Evolutionary conservation across 2,113 vertebrate species (phyloP).

Genomic region (Eclectus roratus): DNA sequence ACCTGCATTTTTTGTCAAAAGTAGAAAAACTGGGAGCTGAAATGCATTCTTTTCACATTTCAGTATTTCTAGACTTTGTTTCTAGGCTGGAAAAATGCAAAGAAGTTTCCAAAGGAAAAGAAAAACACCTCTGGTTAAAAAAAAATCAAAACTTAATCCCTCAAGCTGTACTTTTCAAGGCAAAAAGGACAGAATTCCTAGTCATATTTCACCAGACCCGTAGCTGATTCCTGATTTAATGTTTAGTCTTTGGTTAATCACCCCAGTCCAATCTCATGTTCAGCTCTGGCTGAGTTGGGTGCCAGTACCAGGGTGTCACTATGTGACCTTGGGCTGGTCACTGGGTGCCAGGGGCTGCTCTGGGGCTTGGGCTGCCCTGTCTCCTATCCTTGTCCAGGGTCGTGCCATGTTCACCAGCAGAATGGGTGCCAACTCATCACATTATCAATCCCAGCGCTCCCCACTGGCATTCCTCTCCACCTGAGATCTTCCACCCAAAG

Average conservation of each 20-base stretch:
- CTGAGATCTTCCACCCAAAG: not conserved
- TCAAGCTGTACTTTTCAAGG: not conserved
- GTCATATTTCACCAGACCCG: not conserved
- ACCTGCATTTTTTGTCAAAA: not conserved
- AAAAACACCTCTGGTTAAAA: not conserved
- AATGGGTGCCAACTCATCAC: not conserved
- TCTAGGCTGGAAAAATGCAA: constrained; percentile 1
- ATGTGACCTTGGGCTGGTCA: not conserved
- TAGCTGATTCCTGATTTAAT: not conserved
- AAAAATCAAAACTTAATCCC: not conserved
- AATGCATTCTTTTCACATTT: not conserved
- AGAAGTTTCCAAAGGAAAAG: not conserved
- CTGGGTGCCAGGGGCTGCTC: not conserved
- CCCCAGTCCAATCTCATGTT: not conserved
- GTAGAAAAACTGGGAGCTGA: not conserved
- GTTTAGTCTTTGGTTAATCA: not conserved
- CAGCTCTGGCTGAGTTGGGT: not conserved
- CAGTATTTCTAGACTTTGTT: not conserved
- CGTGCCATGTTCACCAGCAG: not conserved
- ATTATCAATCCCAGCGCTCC: fast-evolving
- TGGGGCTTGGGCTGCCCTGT: fast-evolving
- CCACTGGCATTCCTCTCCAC: not conserved
- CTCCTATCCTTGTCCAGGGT: not conserved
- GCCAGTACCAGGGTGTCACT: not conserved
- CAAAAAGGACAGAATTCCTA: not conserved